phyloP scores from a whole-genome alignment of 2,888 invertebrate genomes.

The Lasioglossum vierecki region DNA sequence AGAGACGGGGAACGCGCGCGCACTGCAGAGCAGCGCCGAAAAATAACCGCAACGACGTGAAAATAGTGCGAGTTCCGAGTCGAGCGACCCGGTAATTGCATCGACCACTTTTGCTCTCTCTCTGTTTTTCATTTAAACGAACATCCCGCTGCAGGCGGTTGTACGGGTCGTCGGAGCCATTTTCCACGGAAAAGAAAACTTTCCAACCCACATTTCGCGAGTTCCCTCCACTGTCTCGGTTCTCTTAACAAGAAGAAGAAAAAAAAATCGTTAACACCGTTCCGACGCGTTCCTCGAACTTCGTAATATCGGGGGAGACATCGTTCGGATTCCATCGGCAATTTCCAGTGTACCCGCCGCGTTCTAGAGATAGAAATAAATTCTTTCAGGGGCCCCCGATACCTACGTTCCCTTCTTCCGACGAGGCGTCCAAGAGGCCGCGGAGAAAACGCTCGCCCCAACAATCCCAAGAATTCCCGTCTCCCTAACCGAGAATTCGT shows the following conservation, averaged over 20 bases:
- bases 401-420: slow-evolving; percentile 19
- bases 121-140: slow-evolving; percentile 16
- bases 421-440: slow-evolving; percentile 41
- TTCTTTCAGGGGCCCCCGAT: slow-evolving; percentile 39
- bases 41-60: slow-evolving; percentile 29
- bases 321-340: slow-evolving; percentile 4
- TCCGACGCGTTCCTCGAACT: slow-evolving; percentile 10
- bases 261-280: not conserved
- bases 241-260: not conserved
- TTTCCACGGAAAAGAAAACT: not conserved
- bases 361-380: slow-evolving; percentile 25
- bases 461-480: slow-evolving; percentile 67
- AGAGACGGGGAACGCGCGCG: not conserved
- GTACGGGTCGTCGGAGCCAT: not conserved
- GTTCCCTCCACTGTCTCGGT: not conserved
- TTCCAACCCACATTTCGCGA: not conserved
- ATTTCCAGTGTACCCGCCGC: slow-evolving; percentile 1
- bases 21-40: slow-evolving; percentile 1
- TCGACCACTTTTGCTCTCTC: slow-evolving; percentile 2
- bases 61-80: slow-evolving; percentile 19
- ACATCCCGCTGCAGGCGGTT: not conserved
- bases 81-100: slow-evolving; percentile 27
- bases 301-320: slow-evolving; percentile 2
- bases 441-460: slow-evolving; percentile 45
- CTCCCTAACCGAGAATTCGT: slow-evolving; percentile 54